Percentiles rank a stretch among this genome's conserved stretches.
These are phyloP conservation scores for Drosophila varians DNA, from an alignment of 1,140 invertebrate species.

Conservation along the genomic window DNA sequence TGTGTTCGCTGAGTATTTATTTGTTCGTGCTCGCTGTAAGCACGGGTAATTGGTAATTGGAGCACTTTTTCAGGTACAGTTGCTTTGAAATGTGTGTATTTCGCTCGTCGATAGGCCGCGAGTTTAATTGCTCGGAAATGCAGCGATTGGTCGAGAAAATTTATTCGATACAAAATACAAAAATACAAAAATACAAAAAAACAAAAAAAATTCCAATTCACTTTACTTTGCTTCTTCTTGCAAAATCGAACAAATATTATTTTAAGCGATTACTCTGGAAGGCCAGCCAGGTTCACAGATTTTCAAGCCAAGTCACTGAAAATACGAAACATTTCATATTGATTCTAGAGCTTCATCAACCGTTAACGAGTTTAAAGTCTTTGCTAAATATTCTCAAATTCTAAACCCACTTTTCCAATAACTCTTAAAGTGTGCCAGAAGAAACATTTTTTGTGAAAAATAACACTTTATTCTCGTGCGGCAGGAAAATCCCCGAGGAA, in stretches of 20 bases:
- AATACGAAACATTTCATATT: not conserved
- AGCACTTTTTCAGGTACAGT: conserved; percentile 11
- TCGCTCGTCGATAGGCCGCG: conserved; percentile 1
- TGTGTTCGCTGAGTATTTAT: conserved; percentile 39
- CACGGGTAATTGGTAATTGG: conserved; percentile 47
- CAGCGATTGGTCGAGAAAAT: conserved; percentile 9
- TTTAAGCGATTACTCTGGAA: no score
- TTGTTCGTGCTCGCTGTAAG: conserved; percentile 45
- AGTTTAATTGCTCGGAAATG: conserved; percentile 64
- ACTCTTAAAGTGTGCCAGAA: no score
- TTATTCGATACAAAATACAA: not conserved
- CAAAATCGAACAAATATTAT: not conserved
- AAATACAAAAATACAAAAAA: no score
- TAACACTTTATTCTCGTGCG: not conserved
- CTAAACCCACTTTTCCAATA: no score
- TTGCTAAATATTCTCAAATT: no score
- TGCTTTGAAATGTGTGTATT: conserved; percentile 23
- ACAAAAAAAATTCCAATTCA: not conserved
- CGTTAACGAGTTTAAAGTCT: no score
- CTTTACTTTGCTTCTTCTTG: no score
- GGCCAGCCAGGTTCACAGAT: not conserved
- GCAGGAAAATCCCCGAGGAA: conserved; percentile 3
- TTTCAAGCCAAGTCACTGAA: no score
- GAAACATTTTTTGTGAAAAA: not conserved
- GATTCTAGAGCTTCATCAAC: no score